Evolutionary conservation across 2,113 vertebrate genomes (phyloP), one percentile per base, ranked within the genome.

Genomic region (Bombycilla garrulus): DNA sequence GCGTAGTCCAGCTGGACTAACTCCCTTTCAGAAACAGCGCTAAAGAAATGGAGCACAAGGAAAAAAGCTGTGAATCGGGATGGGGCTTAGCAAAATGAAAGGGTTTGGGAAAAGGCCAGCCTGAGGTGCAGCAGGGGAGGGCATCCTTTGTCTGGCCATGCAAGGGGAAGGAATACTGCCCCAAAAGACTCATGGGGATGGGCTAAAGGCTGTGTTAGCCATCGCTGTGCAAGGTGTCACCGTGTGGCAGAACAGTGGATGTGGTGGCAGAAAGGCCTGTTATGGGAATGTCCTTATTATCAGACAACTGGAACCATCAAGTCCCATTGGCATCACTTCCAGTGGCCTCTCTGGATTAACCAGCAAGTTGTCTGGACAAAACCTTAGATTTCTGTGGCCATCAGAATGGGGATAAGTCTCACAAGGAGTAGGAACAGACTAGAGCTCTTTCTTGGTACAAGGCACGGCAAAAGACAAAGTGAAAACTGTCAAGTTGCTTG

Each of bases 221-320:
- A 2, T 16, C 0, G 3, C 73, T 61, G 18, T 26, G 50, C 13
- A 19, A 36, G 36, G 38, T 36, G 73, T 38, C 35, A 3, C 0
- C 3, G 16, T 8, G 2, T 0, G 4, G 42, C 22, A 16, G 21
- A 36, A 24, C 21, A 6, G 6, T 5, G 53, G 45, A 12, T 0
- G 3, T 28, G 73, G 56, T 4, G 42, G 67, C 50, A 72, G 74
- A 70, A 88, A 33, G 50, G 40, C 4, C 36, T 45, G 47, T 28
- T 36, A 12, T 2, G 60, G 29, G 45, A 60, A 48, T 0, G 1
- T 5, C 51, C 47, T 73, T 28, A 1, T 5, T 5, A 26, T 72
- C 28, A 51, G 56, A 33, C 5, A 1, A 9, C 64, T 45, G 57
- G 54, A 45, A 89, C 60, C 45, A 35, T 78, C 47, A 3, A 51